phyloP scores from a whole-genome alignment of 2,888 invertebrate genomes.

The Thecocarcelia acutangulata region DNA sequence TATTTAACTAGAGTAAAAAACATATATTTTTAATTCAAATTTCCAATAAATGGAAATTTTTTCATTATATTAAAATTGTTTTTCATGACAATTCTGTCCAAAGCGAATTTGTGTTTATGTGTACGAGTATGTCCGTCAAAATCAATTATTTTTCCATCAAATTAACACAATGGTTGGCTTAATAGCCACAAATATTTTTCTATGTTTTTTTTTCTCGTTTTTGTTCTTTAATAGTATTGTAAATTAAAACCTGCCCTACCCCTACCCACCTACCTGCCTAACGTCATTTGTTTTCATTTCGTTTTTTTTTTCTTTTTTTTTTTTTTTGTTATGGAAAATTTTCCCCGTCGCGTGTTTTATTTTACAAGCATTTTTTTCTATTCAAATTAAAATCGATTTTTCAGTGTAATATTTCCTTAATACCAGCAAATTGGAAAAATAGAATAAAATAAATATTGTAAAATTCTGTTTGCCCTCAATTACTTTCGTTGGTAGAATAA shows the following conservation, averaged over 20 bases:
- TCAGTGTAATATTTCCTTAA: conserved; percentile 34
- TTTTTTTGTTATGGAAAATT: neutral
- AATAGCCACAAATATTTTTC: conserved; percentile 28
- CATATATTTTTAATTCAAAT: neutral
- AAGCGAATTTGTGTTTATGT: neutral
- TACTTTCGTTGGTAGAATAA: conserved; percentile 21
- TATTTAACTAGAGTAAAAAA: too few relatives aligned
- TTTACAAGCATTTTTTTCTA: conserved; percentile 38
- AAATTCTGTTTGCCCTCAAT: conserved; percentile 55
- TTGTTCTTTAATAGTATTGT: conserved; percentile 17
- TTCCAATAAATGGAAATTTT: too few relatives aligned
- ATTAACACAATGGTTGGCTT: conserved; percentile 49
- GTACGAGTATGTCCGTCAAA: conserved; percentile 14
- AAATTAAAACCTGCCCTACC: neutral
- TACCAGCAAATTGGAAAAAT: conserved; percentile 22
- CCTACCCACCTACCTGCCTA: neutral
- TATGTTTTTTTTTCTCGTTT: conserved; percentile 7
- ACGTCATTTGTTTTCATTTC: conserved; percentile 19
- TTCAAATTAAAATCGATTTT: conserved; percentile 68
- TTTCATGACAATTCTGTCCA: neutral
- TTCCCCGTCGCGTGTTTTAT: conserved; percentile 50
- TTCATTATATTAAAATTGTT: neutral
- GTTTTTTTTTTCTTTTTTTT: neutral
- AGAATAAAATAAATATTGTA: conserved; percentile 30
- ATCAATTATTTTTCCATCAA: conserved; percentile 65